These are phyloP conservation scores for Ceriagrion tenellum DNA, from an alignment of 2,888 invertebrate species.

Conservation along the genomic window DNA sequence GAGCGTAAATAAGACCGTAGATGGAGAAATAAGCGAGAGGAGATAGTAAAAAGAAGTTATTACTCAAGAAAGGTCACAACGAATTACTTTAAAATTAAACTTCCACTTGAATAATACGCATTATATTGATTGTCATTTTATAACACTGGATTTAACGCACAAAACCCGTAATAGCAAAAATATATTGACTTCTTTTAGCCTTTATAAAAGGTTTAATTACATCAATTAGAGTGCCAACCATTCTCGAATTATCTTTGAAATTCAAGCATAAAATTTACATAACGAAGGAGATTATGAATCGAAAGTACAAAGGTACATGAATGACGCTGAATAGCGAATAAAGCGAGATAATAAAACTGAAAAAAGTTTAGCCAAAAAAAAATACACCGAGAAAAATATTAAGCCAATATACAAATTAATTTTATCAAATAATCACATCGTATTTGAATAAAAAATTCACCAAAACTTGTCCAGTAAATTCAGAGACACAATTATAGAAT, in stretches of 20 bases:
- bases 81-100: neutral
- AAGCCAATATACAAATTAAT: no score
- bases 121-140: no score
- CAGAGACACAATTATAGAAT: no score
- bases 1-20: neutral
- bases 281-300: no score
- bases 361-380: neutral
- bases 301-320: no score
- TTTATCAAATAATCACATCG: no score
- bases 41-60: neutral
- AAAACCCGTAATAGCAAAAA: neutral
- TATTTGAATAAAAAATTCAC: no score
- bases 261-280: no score
- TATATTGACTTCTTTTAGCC: neutral
- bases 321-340: no score
- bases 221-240: neutral
- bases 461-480: no score
- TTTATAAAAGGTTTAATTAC: neutral
- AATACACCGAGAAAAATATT: neutral
- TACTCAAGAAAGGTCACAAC: neutral
- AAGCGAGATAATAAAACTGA: no score
- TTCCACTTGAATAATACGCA: neutral
- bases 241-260: no score
- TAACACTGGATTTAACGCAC: neutral
- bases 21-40: neutral